These are phyloP conservation scores for fruit fly (Drosophila melanogaster) DNA, from an alignment of 1,140 invertebrate genomes.

Conservation along the genomic window DNA sequence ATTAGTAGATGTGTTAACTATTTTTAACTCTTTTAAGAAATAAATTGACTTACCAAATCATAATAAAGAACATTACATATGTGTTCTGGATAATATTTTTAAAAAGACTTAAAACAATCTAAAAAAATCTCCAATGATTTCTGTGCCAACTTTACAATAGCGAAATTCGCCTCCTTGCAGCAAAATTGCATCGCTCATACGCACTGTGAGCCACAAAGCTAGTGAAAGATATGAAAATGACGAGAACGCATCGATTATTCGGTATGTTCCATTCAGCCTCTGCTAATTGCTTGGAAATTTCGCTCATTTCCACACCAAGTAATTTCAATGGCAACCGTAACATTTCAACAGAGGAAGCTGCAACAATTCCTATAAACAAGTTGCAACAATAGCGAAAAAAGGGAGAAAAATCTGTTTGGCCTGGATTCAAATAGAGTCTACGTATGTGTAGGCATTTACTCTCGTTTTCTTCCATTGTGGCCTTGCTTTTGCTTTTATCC, in stretches of 20 bases:
- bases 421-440: conserved; percentile 55
- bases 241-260: conserved; percentile 34
- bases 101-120: too few relatives aligned
- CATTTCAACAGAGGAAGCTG: conserved; percentile 49
- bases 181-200: conserved; percentile 21
- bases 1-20: too few relatives aligned
- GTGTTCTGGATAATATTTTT: too few relatives aligned
- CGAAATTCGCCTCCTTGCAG: background rate
- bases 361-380: conserved; percentile 53
- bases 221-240: conserved; percentile 3
- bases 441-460: conserved; percentile 45
- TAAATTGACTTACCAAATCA: too few relatives aligned
- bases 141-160: too few relatives aligned
- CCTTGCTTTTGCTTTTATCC: conserved; percentile 3
- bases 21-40: too few relatives aligned
- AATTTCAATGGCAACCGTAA: conserved; percentile 70
- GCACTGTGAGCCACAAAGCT: conserved; percentile 8
- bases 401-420: conserved; percentile 48
- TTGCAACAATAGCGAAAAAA: conserved; percentile 18
- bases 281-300: conserved; percentile 79
- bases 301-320: conserved; percentile 74
- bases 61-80: too few relatives aligned
- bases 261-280: conserved; percentile 30
- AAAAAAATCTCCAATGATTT: background rate
- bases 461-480: conserved; percentile 31